phyloP scores from a whole-genome alignment of 2,797 vertebrate genomes.

The Coreius guichenoti region DNA sequence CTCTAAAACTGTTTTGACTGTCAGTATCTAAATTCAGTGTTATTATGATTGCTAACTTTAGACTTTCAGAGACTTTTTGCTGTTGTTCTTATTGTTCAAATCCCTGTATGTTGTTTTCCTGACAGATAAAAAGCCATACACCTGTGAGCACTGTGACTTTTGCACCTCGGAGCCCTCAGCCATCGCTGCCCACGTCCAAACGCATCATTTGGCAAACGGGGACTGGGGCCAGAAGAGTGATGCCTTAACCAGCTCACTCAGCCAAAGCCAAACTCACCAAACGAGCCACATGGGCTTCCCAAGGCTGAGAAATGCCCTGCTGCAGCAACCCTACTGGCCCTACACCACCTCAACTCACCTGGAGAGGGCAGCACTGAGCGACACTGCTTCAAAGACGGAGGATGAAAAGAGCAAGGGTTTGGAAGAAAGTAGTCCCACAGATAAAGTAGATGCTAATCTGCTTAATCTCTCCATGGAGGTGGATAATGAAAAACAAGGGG shows the following conservation, averaged over 20 bases:
- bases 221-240: constrained; percentile 64
- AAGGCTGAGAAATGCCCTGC: constrained; percentile 73
- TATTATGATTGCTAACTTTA: not conserved
- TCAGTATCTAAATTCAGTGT: not conserved
- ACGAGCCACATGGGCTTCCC: constrained; percentile 79
- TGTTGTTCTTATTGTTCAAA: not conserved
- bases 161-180: constrained; percentile 73
- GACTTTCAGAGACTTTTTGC: not conserved
- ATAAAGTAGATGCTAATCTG: constrained; percentile 64
- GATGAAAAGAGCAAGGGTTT: constrained; percentile 63
- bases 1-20: not conserved
- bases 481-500: constrained; percentile 35
- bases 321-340: constrained; percentile 75
- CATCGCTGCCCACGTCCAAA: constrained; percentile 76
- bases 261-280: constrained; percentile 72
- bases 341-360: constrained; percentile 67
- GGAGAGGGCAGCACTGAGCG: constrained; percentile 60
- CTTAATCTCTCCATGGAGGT: constrained; percentile 75
- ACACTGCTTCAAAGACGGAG: constrained; percentile 57
- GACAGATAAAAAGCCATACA: constrained; percentile 83
- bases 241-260: constrained; percentile 61
- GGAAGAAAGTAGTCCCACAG: constrained; percentile 39
- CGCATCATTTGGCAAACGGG: constrained; percentile 68
- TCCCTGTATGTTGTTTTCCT: constrained; percentile 57
- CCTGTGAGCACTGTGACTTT: constrained; percentile 84